These are phyloP conservation scores for Sminthurides aquaticus DNA, from an alignment of 2,888 invertebrate species.

Conservation along the genomic window DNA sequence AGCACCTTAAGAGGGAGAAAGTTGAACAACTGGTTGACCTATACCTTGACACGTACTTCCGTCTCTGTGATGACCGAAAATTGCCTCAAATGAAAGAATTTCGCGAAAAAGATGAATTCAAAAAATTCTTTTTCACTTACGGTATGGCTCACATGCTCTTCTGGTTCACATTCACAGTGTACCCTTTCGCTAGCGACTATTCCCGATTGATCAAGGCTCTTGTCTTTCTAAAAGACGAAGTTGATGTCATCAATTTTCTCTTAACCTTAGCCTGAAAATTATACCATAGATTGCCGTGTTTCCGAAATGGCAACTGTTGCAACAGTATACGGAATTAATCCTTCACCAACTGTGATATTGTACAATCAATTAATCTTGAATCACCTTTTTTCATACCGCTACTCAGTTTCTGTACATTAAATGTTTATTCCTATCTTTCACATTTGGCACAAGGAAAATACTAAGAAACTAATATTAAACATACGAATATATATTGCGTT, in stretches of 20 bases:
- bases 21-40: constrained; percentile 20
- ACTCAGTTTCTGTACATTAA: too few species aligned
- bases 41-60: constrained; percentile 26
- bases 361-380: too few species aligned
- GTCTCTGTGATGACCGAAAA: constrained; percentile 3
- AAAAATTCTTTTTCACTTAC: constrained; percentile 32
- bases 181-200: constrained; percentile 25
- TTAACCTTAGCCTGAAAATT: not conserved
- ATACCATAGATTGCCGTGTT: too few species aligned
- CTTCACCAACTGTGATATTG: too few species aligned
- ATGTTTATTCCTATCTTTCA: too few species aligned
- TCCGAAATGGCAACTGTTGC: too few species aligned
- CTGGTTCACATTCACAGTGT: constrained; percentile 30
- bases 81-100: not conserved
- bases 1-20: constrained; percentile 18
- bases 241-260: constrained; percentile 25
- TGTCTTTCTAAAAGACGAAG: constrained; percentile 25
- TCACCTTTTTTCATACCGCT: too few species aligned
- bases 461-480: too few species aligned
- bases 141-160: constrained; percentile 27
- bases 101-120: constrained; percentile 24
- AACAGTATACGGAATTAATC: too few species aligned
- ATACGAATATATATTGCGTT: too few species aligned
- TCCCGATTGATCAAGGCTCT: constrained; percentile 17
- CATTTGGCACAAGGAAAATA: too few species aligned